Percentiles rank a stretch among this genome's conserved stretches.
These are phyloP conservation scores for Dendroctonus ponderosae DNA, from an alignment of 1,140 invertebrate species.

Conservation along the genomic window DNA sequence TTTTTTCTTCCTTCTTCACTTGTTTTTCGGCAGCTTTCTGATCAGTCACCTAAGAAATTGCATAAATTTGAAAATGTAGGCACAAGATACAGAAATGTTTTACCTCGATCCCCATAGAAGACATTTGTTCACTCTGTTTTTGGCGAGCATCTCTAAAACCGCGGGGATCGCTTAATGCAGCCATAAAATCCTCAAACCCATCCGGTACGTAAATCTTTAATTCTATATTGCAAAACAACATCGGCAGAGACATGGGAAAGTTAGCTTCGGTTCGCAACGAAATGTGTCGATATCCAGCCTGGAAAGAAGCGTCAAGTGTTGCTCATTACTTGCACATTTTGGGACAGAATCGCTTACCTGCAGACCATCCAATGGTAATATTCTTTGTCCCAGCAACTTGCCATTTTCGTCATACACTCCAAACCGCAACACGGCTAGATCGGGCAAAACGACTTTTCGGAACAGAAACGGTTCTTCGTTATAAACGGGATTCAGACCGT, in stretches of 20 bases:
- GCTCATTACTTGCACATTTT: background rate
- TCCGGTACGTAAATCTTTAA: constrained; percentile 99
- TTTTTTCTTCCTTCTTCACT: constrained; percentile 68
- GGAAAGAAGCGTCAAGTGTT: constrained; percentile 1
- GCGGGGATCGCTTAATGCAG: constrained; percentile 92
- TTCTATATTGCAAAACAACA: constrained; percentile 98
- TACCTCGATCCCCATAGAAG: constrained; percentile 88
- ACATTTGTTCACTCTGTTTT: constrained; percentile 88
- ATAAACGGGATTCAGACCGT: constrained; percentile 96
- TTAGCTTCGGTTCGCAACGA: constrained; percentile 97
- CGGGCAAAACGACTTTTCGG: constrained; percentile 96
- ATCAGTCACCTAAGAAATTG: constrained; percentile 44
- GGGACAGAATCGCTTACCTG: constrained; percentile 55
- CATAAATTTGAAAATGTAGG: background rate
- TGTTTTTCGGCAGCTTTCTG: constrained; percentile 49
- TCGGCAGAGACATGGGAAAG: constrained; percentile 97
- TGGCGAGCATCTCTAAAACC: constrained; percentile 88
- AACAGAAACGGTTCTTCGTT: constrained; percentile 98
- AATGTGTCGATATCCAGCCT: constrained; percentile 94
- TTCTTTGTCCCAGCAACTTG: constrained; percentile 94
- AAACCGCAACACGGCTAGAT: constrained; percentile 94
- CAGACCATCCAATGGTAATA: constrained; percentile 94
- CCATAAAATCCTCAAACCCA: constrained; percentile 98
- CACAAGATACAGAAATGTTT: background rate
- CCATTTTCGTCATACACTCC: constrained; percentile 99